Conservation (phyloP, 2,888 invertebrate genomes). For the Tetragnatha montana region DNA sequence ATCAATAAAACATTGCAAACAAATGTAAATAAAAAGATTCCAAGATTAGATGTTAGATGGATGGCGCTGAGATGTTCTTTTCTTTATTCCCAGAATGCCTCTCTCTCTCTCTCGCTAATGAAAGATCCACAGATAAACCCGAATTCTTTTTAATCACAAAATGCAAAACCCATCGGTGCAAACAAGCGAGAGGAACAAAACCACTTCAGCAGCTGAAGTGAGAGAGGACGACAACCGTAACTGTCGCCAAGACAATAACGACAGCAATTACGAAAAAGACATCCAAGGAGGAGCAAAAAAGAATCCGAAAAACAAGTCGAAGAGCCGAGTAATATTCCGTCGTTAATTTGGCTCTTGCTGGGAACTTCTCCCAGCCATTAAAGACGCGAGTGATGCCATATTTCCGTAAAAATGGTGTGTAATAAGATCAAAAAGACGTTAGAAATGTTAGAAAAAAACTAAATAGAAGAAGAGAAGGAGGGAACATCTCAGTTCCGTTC, state of each 20-base stretch:
- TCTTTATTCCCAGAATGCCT: neutral
- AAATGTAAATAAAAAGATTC: no score
- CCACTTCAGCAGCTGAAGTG: neutral
- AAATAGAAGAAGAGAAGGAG: neutral
- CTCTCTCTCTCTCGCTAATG: neutral
- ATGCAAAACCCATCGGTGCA: neutral
- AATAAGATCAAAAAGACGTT: conserved; percentile 27
- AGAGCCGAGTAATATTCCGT: neutral
- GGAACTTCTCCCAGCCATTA: neutral
- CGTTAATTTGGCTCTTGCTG: conserved; percentile 11
- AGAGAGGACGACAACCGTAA: neutral
- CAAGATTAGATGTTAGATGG: neutral
- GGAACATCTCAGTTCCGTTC: neutral
- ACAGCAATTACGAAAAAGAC: conserved; percentile 12
- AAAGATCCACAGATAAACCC: neutral
- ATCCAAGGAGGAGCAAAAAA: neutral
- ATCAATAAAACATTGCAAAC: no score
- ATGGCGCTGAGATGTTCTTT: neutral
- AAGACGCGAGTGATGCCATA: neutral
- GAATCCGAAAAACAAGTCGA: neutral
- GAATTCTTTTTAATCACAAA: neutral
- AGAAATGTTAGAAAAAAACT: neutral
- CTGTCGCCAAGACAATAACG: conserved; percentile 2
- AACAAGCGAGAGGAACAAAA: neutral
- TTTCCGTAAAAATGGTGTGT: neutral